phyloP scores from a whole-genome alignment of 2,113 vertebrate genomes.

The Fregata magnificens region DNA sequence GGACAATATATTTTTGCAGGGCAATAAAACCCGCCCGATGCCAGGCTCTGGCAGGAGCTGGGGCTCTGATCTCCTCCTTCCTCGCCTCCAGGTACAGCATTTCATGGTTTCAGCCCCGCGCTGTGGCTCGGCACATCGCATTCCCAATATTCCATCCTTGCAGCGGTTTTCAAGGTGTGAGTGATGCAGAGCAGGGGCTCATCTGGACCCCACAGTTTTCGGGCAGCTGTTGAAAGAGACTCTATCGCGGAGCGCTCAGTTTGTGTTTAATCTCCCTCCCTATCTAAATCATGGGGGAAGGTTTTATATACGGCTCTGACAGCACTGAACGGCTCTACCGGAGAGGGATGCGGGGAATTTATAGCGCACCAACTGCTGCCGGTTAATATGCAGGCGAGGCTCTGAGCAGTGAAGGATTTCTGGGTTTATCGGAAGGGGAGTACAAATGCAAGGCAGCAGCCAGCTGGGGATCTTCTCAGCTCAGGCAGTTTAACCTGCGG shows the following conservation, averaged over 20 bases:
- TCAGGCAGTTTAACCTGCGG: not conserved
- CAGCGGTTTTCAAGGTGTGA: not conserved
- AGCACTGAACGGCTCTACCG: accelerated
- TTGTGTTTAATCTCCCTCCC: not conserved
- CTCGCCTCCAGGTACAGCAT: not conserved
- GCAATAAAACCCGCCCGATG: not conserved
- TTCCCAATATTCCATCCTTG: accelerated
- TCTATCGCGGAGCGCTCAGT: not conserved
- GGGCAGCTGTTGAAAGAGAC: not conserved
- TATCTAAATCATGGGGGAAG: slow-evolving; percentile 28
- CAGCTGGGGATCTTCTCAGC: not conserved
- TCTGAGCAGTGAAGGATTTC: not conserved
- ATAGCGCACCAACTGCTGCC: not conserved
- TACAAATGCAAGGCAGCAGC: not conserved
- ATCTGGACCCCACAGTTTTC: not conserved
- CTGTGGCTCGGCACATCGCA: accelerated
- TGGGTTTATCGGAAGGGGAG: slow-evolving; percentile 12
- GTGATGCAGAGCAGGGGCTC: not conserved
- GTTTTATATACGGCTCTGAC: slow-evolving; percentile 27
- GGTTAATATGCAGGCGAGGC: not conserved
- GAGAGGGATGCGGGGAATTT: slow-evolving; percentile 10
- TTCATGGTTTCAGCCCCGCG: accelerated
- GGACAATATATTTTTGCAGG: not conserved
- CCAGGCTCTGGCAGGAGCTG: not conserved
- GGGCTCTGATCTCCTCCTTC: not conserved